phyloP scores from a whole-genome alignment of 2,888 invertebrate species.

The Synanthedon andrenaeformis region DNA sequence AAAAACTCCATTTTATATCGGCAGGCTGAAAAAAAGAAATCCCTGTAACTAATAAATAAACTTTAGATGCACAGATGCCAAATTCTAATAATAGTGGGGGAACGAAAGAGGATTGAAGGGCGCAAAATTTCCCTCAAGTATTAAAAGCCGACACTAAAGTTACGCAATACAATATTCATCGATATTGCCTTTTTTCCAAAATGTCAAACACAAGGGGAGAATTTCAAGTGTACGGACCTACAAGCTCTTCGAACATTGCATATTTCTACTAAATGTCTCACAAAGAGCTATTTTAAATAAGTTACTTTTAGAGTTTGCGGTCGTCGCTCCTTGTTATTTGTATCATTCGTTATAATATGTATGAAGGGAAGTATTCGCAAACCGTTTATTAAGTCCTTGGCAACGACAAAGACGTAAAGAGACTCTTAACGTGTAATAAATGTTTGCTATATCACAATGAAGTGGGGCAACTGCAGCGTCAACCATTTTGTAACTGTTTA shows the following conservation, averaged over 20 bases:
- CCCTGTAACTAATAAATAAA: conserved; percentile 52
- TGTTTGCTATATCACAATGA: conserved; percentile 49
- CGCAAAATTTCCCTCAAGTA: conserved; percentile 53
- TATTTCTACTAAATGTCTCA: conserved; percentile 8
- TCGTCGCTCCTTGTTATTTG: background rate
- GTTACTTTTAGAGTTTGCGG: conserved; percentile 6
- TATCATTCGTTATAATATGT: background rate
- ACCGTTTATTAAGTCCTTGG: conserved; percentile 21
- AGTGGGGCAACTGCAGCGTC: conserved; percentile 37
- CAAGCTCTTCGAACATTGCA: background rate
- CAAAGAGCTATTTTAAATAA: conserved; percentile 7
- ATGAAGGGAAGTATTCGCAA: background rate
- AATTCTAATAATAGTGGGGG: conserved; percentile 59
- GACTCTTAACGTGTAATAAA: conserved; percentile 57
- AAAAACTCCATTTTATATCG: too few species aligned
- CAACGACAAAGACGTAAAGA: conserved; percentile 48
- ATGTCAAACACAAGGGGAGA: conserved; percentile 14
- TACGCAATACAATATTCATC: conserved; percentile 59
- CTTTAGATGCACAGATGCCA: conserved; percentile 56
- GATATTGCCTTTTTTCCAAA: conserved; percentile 39
- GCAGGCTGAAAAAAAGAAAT: too few species aligned
- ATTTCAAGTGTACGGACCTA: conserved; percentile 13
- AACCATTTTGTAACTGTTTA: conserved; percentile 15
- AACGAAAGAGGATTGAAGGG: conserved; percentile 42
- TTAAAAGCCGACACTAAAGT: conserved; percentile 30